Evolutionary conservation across 92 coral and sea anemone species (phyloP), one percentile per base, ranked within the genome.

Genomic region (Parazoanthus swiftii): DNA sequence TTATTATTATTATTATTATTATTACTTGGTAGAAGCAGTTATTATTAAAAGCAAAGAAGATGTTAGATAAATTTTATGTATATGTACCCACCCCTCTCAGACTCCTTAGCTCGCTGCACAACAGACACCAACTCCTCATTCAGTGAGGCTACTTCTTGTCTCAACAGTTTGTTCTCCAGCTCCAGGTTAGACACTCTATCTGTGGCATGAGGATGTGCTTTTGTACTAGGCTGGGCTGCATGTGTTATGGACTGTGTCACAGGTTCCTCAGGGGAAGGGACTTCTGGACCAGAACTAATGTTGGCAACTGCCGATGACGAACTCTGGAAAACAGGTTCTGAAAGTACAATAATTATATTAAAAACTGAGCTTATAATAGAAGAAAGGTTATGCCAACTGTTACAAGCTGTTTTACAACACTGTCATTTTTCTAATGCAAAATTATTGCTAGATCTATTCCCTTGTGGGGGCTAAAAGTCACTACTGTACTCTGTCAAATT

Each of bases 121-220:
- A 95, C 94, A 48, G 95, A 95, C 66, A 96, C 93, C 93, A 96
- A 85, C 88, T 96, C 99, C 59, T 92, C 99, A 85, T 96, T 96
- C 56, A 96, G 92, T 9, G 99, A 96, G 54, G 95, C 88, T 74
- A 96, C 96, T 80, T 95, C 99, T 74, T 96, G 94, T 71, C 95
- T 91, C 39, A 97, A 88, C 76, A 97, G 85, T 59, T 91, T 95
- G 87, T 97, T 97, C 85, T 97, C 99, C 29, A 97, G 88, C 80
- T 97, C 99, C 72, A 97, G 89, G 81, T 93, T 97, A 51, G 99
- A 97, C 51, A 91, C 94, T 82, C 91, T 86, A 82, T 94, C 92
- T 71, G 92, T 93, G 16, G 91, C 93, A 54, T 93, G 93, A 85
- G 78, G 92, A 29, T 86, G 89, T 20, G 79, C 92, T 36, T 81